phyloP scores from a whole-genome alignment of 1,140 invertebrate species.

The Drosophila sechellia region DNA sequence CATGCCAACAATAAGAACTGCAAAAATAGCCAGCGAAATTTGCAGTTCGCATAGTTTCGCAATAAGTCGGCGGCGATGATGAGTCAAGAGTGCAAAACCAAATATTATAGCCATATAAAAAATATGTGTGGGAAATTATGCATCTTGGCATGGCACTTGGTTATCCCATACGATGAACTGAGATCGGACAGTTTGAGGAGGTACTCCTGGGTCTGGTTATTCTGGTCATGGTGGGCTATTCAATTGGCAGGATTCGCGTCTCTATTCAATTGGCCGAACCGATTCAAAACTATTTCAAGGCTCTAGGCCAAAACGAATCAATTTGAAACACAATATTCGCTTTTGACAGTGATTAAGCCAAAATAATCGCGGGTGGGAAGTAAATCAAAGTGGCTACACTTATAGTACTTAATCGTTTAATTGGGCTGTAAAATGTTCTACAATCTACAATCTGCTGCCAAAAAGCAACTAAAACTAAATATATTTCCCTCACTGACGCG shows the following conservation, averaged over 20 bases:
- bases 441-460: neutral
- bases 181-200: constrained; percentile 21
- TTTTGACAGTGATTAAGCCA: neutral
- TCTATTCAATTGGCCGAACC: constrained; percentile 13
- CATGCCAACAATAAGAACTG: constrained; percentile 60
- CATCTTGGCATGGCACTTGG: neutral
- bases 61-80: constrained; percentile 58
- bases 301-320: constrained; percentile 9
- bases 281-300: constrained; percentile 24
- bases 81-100: constrained; percentile 45
- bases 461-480: neutral
- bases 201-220: neutral
- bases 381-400: neutral
- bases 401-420: constrained; percentile 16
- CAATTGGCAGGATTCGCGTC: constrained; percentile 40
- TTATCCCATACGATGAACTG: constrained; percentile 14
- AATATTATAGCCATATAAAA: constrained; percentile 74
- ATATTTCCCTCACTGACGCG: neutral
- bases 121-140: constrained; percentile 23
- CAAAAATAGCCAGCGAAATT: constrained; percentile 53
- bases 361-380: neutral
- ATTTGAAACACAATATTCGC: constrained; percentile 14
- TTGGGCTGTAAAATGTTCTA: constrained; percentile 6
- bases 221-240: constrained; percentile 23
- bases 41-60: constrained; percentile 74